Conservation (phyloP, 1,140 invertebrate species). For the Bombus difficillimus region DNA sequence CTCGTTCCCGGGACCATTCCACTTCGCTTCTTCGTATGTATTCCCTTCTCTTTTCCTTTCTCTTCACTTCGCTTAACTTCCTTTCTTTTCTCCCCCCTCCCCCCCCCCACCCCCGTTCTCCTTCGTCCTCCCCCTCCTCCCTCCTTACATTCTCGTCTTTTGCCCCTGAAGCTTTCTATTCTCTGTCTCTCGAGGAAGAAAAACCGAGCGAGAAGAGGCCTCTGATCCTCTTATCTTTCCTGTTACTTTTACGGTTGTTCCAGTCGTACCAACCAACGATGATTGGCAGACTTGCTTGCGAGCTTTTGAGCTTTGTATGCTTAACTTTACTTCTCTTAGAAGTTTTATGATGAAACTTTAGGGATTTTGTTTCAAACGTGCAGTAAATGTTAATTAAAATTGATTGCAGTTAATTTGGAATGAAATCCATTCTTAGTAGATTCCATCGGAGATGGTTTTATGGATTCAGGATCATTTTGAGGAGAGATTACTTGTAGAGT, state of each 20-base stretch:
- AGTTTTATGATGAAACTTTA: not conserved
- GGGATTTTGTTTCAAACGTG: too few species aligned
- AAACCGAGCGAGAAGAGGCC: slow-evolving; percentile 34
- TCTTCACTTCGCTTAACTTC: not conserved
- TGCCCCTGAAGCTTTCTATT: slow-evolving; percentile 30
- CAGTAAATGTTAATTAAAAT: not conserved
- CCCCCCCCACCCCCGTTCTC: too few species aligned
- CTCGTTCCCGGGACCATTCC: slow-evolving; percentile 13
- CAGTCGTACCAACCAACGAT: not conserved
- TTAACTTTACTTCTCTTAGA: not conserved
- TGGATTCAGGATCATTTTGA: not conserved
- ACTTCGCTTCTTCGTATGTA: slow-evolving; percentile 7
- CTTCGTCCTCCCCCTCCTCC: too few species aligned
- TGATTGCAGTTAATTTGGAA: not conserved
- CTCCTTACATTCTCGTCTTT: too few species aligned
- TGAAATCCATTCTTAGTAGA: not conserved
- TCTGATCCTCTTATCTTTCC: slow-evolving; percentile 27
- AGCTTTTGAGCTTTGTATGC: not conserved
- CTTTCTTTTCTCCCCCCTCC: not conserved
- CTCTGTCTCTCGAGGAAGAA: slow-evolving; percentile 18
- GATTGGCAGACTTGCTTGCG: not conserved
- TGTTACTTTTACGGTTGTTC: slow-evolving; percentile 10
- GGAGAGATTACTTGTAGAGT: not conserved
- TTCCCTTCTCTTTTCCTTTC: slow-evolving; percentile 15
- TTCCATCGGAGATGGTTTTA: not conserved